Base-by-base conservation (phyloP, 2,888 invertebrate species). In the Hirtodrosophila cameraria region DNA sequence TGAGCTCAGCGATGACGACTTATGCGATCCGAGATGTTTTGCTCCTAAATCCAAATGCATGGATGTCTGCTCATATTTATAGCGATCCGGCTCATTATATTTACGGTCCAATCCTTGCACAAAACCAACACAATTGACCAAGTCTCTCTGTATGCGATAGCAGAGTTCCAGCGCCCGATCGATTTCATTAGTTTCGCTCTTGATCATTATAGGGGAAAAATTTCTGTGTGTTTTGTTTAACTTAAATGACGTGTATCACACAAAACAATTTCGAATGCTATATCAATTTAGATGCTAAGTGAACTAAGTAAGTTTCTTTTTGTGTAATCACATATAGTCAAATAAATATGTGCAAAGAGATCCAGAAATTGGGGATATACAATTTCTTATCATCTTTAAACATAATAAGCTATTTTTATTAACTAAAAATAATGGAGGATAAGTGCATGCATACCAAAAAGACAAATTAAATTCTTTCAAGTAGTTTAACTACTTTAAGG, bases 91-190 rank as follows among this genome's bases (percentile, higher is more conserved):
- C 8, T 48, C 45, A 48, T 78, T 84, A 38, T 63, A 74, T 43
- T 65, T 79, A 1, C 43, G 35, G 38, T 65, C 57, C 59, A 79
- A 46, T 6, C 70, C 53, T 3, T 75, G 39, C 9, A 84, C 82
- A 2, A 42, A 8, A 0, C 30, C 31, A 6, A 84, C 48, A 9
- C 85, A 82, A 3, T 43, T 59, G 0, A 30, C n/a, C 8, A 79
- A 28, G 28, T 78, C 70, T 1, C 9, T 43, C 5, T 43, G 48
- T 11, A 79, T 63, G 1, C 35, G 23, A 8, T 35, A 15, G 41
- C 79, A 81, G 2, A 78, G 60, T 3, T 36, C 18, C 39, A 85
- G 52, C 11, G 82, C 79, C 3, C 64, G 41, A 27, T 84, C 82
- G 8, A 79, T 53, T 27, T 78, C 61, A 16, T 20, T 38, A 33